phyloP scores from a whole-genome alignment of 2,888 invertebrate genomes.

The Callyntrura sp. region DNA sequence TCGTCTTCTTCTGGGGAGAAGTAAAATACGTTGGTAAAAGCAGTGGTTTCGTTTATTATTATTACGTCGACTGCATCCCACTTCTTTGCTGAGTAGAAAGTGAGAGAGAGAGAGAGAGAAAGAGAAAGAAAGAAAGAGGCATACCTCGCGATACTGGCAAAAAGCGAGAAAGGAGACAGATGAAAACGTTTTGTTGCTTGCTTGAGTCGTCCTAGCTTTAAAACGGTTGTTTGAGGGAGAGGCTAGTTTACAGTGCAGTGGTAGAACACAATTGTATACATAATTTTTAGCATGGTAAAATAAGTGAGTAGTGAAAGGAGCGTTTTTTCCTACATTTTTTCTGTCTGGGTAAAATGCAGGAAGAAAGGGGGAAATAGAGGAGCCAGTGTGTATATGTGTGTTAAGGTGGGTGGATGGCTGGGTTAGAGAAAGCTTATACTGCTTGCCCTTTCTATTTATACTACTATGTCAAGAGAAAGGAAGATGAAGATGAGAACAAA shows the following conservation, averaged over 20 bases:
- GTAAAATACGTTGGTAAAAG: slow-evolving; percentile 43
- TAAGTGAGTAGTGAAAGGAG: slow-evolving; percentile 2
- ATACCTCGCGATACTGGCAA: background rate
- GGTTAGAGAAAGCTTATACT: slow-evolving; percentile 13
- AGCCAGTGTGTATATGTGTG: background rate
- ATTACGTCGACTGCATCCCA: background rate
- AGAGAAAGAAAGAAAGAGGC: background rate
- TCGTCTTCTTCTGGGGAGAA: background rate
- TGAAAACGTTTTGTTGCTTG: slow-evolving; percentile 32
- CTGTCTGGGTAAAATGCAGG: slow-evolving; percentile 18
- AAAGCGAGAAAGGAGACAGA: background rate
- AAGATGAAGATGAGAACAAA: slow-evolving; percentile 44
- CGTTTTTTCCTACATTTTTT: background rate
- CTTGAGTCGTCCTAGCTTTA: background rate
- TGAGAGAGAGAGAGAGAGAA: too few species aligned
- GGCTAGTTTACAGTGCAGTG: slow-evolving; percentile 2
- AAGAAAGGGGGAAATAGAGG: background rate
- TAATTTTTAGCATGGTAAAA: slow-evolving; percentile 20
- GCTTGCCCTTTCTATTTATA: slow-evolving; percentile 8
- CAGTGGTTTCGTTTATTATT: slow-evolving; percentile 41
- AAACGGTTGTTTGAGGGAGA: slow-evolving; percentile 13
- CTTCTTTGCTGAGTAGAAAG: background rate
- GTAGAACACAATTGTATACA: slow-evolving; percentile 4
- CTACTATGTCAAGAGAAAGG: slow-evolving; percentile 28
- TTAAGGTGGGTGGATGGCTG: slow-evolving; percentile 29